Evolutionary conservation across 1,140 invertebrate species (phyloP), one percentile per base, ranked within the genome.

Genomic region (Zaprionus vittiger): DNA sequence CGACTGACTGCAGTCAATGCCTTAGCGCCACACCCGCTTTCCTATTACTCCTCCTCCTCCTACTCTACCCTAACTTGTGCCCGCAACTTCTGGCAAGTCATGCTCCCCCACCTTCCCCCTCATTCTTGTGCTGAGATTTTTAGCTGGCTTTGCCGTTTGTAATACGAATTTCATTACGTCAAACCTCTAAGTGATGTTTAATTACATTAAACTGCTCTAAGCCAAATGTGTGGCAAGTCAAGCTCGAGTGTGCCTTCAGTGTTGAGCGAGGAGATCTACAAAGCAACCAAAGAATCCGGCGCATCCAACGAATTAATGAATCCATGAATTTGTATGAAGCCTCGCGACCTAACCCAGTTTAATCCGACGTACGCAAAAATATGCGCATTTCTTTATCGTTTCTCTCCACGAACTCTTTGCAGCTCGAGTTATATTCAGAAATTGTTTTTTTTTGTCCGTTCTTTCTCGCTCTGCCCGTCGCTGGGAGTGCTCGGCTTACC

Each of bases 291-390:
- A 20, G 41, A 6, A n/a, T 17, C 15, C 41, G 6, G 17, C 2
- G n/a, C n/a, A 47, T 47, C 41, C 41, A 17, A 47, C 14, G 24
- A 28, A 63, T 41, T 49, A 31, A 12, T 41, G 68, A 49, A 83
- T 89, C 83, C 72, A 87, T 89, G 78, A 81, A 89, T 81, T 84
- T 84, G 77, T 68, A 89, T 84, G 66, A 89, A 78, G 77, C 70
- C 83, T 38, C 62, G 80, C 74, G 62, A 77, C 56, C 73, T 86
- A 89, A 83, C 84, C 84, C 65, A 83, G 84, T 87, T 87, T 73
- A 56, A 63, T 52, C 56, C 62, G 62, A 68, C 70, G 68, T 77
- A 56, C 56, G 55, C 67, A 71, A 77, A 87, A 87, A 86, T 77
- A 73, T 85, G 65, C 83, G 69, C 57, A 71, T 84, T 57, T 47